Conservation (phyloP, 2,888 invertebrate genomes). For the Oithona nana region DNA sequence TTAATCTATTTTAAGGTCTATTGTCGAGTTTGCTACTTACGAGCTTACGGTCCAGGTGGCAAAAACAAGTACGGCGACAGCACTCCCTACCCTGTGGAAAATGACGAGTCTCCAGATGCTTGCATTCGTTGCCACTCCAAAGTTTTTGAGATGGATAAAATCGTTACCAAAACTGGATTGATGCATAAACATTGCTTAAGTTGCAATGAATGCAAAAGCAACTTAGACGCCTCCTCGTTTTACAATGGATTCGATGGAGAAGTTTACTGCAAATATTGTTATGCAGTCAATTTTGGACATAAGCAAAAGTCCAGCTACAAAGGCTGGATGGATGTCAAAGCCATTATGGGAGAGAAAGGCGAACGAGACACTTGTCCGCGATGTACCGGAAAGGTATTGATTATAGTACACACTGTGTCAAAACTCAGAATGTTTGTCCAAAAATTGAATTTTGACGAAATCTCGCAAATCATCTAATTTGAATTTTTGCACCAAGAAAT, state of each 20-base stretch:
- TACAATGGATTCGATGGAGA: conserved; percentile 27
- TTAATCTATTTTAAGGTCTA: not conserved
- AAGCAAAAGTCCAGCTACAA: conserved; percentile 23
- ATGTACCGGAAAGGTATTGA: conserved; percentile 16
- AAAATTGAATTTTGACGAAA: too few relatives aligned
- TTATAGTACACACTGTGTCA: too few relatives aligned
- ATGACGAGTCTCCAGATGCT: conserved; percentile 2
- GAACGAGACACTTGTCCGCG: conserved; percentile 6
- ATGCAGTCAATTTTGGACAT: conserved; percentile 32
- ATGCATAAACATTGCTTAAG: conserved; percentile 14
- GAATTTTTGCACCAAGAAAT: too few relatives aligned
- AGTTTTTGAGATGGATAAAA: conserved; percentile 14
- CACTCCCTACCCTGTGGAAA: not conserved
- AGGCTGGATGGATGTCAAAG: conserved; percentile 17
- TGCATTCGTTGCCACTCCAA: conserved; percentile 15
- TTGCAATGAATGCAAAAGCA: conserved; percentile 14
- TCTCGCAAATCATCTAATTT: too few relatives aligned
- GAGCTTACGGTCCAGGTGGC: conserved; percentile 9
- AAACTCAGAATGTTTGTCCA: too few relatives aligned
- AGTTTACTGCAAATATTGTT: conserved; percentile 29
- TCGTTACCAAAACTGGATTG: conserved; percentile 1
- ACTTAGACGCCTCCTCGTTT: conserved; percentile 15
- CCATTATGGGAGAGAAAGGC: conserved; percentile 12
- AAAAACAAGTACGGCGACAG: conserved; percentile 14
- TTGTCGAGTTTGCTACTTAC: conserved; percentile 10